Evolutionary conservation across 1,140 invertebrate species (phyloP).

Genomic region (Drosophila obscura): DNA sequence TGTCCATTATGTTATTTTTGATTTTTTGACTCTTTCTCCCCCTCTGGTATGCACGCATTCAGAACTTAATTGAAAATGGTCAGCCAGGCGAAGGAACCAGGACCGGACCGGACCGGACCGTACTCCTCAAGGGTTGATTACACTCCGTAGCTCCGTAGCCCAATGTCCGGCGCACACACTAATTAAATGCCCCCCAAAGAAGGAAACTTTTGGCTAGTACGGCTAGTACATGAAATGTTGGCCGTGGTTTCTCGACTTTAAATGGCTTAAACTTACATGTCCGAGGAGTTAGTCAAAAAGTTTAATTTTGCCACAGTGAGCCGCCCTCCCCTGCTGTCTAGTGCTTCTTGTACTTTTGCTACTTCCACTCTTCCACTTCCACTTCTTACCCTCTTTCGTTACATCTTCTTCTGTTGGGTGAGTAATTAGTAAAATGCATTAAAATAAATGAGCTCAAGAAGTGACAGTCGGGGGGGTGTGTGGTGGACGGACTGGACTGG

Average conservation of each 20-base stretch:
- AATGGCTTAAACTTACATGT: slow-evolving; percentile 68
- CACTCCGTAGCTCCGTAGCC: slow-evolving; percentile 33
- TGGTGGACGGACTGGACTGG: background rate
- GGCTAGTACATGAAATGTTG: slow-evolving; percentile 51
- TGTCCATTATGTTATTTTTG: slow-evolving; percentile 73
- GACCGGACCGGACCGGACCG: background rate
- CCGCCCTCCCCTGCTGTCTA: slow-evolving; percentile 16
- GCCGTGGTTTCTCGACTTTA: slow-evolving; percentile 53
- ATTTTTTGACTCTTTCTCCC: slow-evolving; percentile 56
- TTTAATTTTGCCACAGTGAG: slow-evolving; percentile 47
- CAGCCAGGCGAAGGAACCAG: slow-evolving; percentile 23
- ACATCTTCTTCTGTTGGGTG: slow-evolving; percentile 31
- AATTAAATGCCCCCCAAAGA: slow-evolving; percentile 64
- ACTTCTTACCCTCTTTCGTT: slow-evolving; percentile 23
- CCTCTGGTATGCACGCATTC: slow-evolving; percentile 11
- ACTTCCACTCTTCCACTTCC: slow-evolving; percentile 14
- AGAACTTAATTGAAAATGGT: slow-evolving; percentile 69
- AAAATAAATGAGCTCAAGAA: slow-evolving; percentile 68
- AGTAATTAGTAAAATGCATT: slow-evolving; percentile 79
- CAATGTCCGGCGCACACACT: slow-evolving; percentile 23
- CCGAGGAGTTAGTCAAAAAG: slow-evolving; percentile 70
- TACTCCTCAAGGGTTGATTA: slow-evolving; percentile 50
- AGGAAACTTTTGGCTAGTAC: slow-evolving; percentile 50
- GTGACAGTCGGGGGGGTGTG: background rate
- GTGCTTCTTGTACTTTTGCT: slow-evolving; percentile 23